Evolutionary conservation across 1,140 invertebrate genomes (phyloP), one percentile per base, ranked within the genome.

Genomic region (Drosophila takahashii): DNA sequence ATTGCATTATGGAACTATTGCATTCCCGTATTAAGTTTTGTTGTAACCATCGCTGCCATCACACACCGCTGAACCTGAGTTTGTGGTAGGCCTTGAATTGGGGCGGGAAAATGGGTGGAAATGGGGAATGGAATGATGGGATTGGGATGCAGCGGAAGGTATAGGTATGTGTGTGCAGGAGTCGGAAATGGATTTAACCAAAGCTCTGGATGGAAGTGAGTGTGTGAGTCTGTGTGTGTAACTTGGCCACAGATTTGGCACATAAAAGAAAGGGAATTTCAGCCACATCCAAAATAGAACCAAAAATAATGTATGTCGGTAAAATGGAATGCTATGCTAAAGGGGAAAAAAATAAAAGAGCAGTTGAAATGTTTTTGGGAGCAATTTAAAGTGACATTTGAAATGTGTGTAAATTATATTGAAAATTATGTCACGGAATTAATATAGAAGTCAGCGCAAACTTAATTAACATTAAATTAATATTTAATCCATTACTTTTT

Each of bases 1-100:
- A 89, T 89, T 89, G 85, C 79, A 89, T 89, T 89, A 89, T 89
- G 69, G 84, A 89, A 89, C 84, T 89, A 90, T 89, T 83, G 77
- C 84, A 90, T 89, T 79, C 77, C 84, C 61, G 61, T 87, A 87
- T 83, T 87, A 87, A 87, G 84, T 89, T 87, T 87, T 76, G 75
- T 72, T 62, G 65, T 79, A 81, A 83, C 83, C 66, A 67, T 81
- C 39, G 42, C 37, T 41, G 54, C 45, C 56, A 22, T 74, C 44
- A 72, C 51, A 72, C 29, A 72, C 60, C 37, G 39, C 51, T 71
- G 70, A 37, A n/a, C 41, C 60, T 29, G 27, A 50, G 62, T 50
- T 44, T 64, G 64, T 32, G 37, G 36, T n/a, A 34, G 48, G n/a
- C 18, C 9, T 8, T 32, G 11, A 16, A n/a, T 32, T 22, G 18